Percentiles rank a stretch among this genome's conserved stretches.
Evolutionary conservation across 2,888 invertebrate species (phyloP).

Genomic region (Scaptodrosophila latifasciaeformis): DNA sequence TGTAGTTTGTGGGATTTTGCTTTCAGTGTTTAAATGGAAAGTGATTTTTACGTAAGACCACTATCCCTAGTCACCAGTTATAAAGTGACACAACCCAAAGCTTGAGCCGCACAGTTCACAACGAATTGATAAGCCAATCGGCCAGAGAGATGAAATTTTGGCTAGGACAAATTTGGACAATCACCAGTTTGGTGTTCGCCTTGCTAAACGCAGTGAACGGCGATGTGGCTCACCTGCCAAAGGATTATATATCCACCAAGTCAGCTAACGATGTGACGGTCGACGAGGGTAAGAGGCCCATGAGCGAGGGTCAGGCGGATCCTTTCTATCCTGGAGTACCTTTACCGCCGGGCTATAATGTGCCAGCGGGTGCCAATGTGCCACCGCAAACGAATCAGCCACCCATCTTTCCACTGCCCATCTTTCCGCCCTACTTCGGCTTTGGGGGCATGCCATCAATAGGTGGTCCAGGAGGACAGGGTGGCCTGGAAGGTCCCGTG

Average conservation of each 20-base stretch:
- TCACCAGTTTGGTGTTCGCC: constrained; percentile 13
- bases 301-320: constrained; percentile 11
- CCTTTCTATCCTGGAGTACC: constrained; percentile 41
- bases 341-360: constrained; percentile 43
- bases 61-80: constrained; percentile 10
- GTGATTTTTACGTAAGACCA: constrained; percentile 16
- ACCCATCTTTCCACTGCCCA: constrained; percentile 55
- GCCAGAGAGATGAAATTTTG: too few relatives aligned
- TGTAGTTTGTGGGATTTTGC: constrained; percentile 17
- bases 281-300: neutral
- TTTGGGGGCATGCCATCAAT: constrained; percentile 26
- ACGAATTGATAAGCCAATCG: too few relatives aligned
- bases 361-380: constrained; percentile 40
- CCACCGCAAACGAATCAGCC: constrained; percentile 28
- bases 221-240: constrained; percentile 32
- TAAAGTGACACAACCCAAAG: constrained; percentile 38
- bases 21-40: constrained; percentile 50
- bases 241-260: constrained; percentile 27
- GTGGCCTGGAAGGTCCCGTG: too few relatives aligned
- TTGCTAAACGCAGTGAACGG: constrained; percentile 14
- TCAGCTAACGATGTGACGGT: neutral
- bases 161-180: too few relatives aligned
- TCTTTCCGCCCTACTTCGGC: constrained; percentile 55
- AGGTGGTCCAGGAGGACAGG: too few relatives aligned
- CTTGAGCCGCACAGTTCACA: constrained; percentile 38